A percentile compares a stretch with the other conserved stretches of the same genome.
Conservation (phyloP, 2,113 vertebrate genomes). For the Catagonus wagneri region DNA sequence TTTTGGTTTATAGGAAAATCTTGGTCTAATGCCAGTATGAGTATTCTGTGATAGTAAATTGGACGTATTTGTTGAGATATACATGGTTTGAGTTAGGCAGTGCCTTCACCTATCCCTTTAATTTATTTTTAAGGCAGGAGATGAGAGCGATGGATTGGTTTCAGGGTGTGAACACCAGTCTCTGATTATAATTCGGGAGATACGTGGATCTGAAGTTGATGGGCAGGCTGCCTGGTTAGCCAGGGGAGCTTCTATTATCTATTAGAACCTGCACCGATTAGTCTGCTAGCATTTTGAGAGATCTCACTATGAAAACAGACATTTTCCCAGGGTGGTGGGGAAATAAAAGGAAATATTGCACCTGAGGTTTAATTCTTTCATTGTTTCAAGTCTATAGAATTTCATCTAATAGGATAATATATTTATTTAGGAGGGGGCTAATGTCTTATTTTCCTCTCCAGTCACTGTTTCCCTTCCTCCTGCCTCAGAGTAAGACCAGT, state of each 20-base stretch:
- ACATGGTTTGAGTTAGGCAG: conserved; percentile 46
- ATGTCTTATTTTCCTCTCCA: not conserved
- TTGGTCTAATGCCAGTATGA: not conserved
- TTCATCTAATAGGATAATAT: not conserved
- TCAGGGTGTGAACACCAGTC: conserved; percentile 79
- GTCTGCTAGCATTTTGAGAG: conserved; percentile 66
- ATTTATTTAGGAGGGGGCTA: not conserved
- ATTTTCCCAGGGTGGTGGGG: conserved; percentile 60
- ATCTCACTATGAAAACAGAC: conserved; percentile 52
- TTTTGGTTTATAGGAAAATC: conserved; percentile 45
- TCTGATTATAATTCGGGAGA: conserved; percentile 79
- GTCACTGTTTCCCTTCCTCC: not conserved
- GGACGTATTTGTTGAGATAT: conserved; percentile 23
- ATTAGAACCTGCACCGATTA: conserved; percentile 58
- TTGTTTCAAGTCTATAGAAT: not conserved
- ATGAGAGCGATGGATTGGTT: conserved; percentile 77
- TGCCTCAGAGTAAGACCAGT: not conserved
- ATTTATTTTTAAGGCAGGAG: conserved; percentile 74
- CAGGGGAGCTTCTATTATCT: conserved; percentile 73
- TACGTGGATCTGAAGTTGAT: conserved; percentile 78
- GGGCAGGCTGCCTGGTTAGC: conserved; percentile 72
- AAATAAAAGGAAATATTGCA: not conserved
- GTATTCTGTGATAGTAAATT: not conserved
- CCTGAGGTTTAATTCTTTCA: not conserved
- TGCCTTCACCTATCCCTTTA: conserved; percentile 64